Conservation (phyloP, 2,888 invertebrate genomes). For the Drosophila affinis region DNA sequence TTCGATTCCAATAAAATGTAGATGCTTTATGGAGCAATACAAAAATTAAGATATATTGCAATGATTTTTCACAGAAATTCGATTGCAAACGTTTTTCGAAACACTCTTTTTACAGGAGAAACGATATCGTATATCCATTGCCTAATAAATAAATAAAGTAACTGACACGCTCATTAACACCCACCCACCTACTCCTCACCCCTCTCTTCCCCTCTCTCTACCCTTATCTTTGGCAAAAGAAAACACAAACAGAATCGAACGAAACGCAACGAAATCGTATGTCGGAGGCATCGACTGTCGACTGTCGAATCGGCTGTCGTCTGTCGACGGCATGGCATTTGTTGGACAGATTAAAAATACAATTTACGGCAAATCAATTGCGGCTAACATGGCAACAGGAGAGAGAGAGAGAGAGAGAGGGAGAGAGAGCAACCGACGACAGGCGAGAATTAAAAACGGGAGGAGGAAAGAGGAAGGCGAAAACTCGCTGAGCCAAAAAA, state of each 20-base stretch:
- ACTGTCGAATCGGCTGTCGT: not conserved
- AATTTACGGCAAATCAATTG: conserved; percentile 79
- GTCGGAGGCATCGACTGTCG: conserved; percentile 14
- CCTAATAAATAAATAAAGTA: conserved; percentile 62
- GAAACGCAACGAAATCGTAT: conserved; percentile 30
- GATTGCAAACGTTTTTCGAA: not conserved
- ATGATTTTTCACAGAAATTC: not conserved
- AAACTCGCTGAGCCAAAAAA: conserved; percentile 65
- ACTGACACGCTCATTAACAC: conserved; percentile 63
- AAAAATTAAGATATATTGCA: not conserved
- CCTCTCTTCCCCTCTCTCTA: not conserved
- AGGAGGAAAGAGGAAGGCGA: conserved; percentile 32
- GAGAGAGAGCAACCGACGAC: conserved; percentile 12
- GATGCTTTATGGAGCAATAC: not conserved
- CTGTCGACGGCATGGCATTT: conserved; percentile 44
- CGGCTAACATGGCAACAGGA: conserved; percentile 66
- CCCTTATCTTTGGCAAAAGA: not conserved
- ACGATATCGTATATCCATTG: conserved; percentile 1
- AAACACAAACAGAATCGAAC: conserved; percentile 33
- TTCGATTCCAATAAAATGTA: too few relatives aligned
- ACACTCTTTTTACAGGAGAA: not conserved
- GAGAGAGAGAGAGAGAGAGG: not conserved
- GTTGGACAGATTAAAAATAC: conserved; percentile 78
- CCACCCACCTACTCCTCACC: conserved; percentile 4
- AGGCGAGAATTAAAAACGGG: conserved; percentile 66